Conservation (phyloP, 1,140 invertebrate genomes). For the Leptestheria dahalacensis region DNA sequence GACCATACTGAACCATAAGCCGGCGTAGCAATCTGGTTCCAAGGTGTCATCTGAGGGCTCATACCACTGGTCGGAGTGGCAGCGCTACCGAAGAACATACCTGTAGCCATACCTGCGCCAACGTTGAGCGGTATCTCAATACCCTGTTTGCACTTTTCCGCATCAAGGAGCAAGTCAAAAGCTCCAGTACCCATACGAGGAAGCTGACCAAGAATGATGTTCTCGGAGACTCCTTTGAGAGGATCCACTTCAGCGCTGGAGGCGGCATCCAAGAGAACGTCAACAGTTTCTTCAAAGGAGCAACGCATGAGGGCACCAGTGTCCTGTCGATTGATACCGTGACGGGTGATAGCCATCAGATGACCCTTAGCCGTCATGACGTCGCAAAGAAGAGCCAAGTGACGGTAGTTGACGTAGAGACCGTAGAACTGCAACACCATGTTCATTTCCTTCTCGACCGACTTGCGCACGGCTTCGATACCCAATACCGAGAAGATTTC, state of each 20-base stretch:
- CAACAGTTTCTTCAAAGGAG: constrained; percentile 89
- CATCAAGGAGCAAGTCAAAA: constrained; percentile 92
- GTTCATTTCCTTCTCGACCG: constrained; percentile 99
- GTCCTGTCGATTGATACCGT: constrained; percentile 96
- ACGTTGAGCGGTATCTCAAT: constrained; percentile 84
- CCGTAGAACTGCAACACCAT: constrained; percentile 98
- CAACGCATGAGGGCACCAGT: constrained; percentile 54
- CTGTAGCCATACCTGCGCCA: constrained; percentile 50
- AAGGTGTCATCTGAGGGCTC: constrained; percentile 90
- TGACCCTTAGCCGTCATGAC: constrained; percentile 99
- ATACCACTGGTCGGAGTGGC: constrained; percentile 60
- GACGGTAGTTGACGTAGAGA: constrained; percentile 98
- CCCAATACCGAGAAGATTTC: constrained; percentile 80
- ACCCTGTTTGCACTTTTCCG: constrained; percentile 95
- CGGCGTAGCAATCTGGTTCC: constrained; percentile 79
- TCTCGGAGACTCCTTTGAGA: constrained; percentile 98
- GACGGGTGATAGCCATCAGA: constrained; percentile 99
- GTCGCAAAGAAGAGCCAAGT: constrained; percentile 96
- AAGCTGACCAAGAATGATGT: constrained; percentile 97
- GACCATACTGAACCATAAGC: constrained; percentile 73
- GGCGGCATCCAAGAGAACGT: constrained; percentile 95
- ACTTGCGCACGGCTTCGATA: constrained; percentile 98
- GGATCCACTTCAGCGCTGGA: constrained; percentile 95
- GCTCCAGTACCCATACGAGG: constrained; percentile 95
- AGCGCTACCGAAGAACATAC: constrained; percentile 76